These are phyloP conservation scores for Dynastes maya DNA, from an alignment of 2,888 invertebrate species.

Conservation along the genomic window DNA sequence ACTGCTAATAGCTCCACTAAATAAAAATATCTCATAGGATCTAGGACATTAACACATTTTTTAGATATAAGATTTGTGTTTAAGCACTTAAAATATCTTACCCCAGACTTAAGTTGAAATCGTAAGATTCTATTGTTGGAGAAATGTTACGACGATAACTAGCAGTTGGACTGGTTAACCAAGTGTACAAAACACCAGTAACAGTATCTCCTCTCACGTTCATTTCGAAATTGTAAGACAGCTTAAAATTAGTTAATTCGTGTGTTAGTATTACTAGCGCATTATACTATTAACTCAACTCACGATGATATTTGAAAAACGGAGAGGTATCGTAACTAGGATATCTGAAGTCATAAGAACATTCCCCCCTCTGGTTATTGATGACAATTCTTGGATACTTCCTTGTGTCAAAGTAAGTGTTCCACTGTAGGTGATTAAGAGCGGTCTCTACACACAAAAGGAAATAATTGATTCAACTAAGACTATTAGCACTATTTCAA, in stretches of 20 bases:
- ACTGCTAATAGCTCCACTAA: not conserved
- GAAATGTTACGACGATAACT: not conserved
- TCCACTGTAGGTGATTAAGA: conserved; percentile 26
- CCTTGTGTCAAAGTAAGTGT: conserved; percentile 13
- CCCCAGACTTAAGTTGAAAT: conserved; percentile 3
- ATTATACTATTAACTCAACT: not conserved
- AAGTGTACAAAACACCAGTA: conserved; percentile 4
- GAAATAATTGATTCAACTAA: not conserved
- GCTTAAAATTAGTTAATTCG: not conserved
- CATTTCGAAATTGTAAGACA: conserved; percentile 20
- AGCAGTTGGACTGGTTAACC: not conserved
- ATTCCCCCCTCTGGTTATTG: not conserved
- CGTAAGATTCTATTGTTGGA: not conserved
- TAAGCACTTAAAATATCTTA: not conserved
- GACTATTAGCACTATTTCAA: too few relatives aligned
- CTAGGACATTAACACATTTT: not conserved
- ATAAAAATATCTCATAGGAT: not conserved
- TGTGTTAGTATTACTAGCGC: not conserved
- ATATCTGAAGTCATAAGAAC: not conserved
- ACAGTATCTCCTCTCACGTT: conserved; percentile 24
- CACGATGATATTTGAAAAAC: conserved; percentile 3
- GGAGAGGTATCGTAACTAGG: not conserved
- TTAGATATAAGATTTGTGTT: not conserved
- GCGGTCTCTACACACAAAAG: not conserved
- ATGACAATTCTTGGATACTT: conserved; percentile 13